Evolutionary conservation across 1,140 invertebrate species (phyloP).

Genomic region (Ylistrum balloti): DNA sequence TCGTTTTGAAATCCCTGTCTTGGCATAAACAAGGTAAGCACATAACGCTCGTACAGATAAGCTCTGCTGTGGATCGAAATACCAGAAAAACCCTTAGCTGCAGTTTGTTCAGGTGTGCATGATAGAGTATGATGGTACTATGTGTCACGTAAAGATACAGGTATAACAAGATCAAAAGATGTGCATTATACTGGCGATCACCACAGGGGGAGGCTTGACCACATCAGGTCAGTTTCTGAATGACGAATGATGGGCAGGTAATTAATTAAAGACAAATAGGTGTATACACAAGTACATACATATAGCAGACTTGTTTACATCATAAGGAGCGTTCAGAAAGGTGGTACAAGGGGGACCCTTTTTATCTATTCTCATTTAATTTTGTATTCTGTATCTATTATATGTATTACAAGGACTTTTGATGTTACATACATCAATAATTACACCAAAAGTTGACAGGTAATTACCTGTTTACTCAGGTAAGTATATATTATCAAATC

Average conservation of each 20-base stretch:
- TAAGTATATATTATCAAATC: too few species aligned
- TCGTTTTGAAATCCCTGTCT: neutral
- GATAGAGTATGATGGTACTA: neutral
- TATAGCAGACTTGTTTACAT: neutral
- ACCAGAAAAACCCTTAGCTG: neutral
- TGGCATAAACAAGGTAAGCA: neutral
- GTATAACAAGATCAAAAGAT: conserved; percentile 21
- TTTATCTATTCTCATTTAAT: too few species aligned
- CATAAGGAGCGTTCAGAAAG: too few species aligned
- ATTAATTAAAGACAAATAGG: neutral
- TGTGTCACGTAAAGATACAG: neutral
- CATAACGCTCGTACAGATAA: neutral
- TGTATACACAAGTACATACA: neutral
- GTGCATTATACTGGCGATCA: conserved; percentile 2
- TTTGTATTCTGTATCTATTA: neutral
- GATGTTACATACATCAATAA: too few species aligned
- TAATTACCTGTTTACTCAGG: too few species aligned
- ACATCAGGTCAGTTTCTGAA: neutral
- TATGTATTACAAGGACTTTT: neutral
- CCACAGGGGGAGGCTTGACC: conserved; percentile 4
- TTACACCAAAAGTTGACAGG: too few species aligned
- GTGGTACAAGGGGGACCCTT: too few species aligned
- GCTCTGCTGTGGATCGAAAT: neutral
- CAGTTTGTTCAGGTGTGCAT: neutral
- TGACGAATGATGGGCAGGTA: conserved; percentile 23